Evolutionary conservation across 2,113 vertebrate genomes (phyloP).

Genomic region (Solea solea): DNA sequence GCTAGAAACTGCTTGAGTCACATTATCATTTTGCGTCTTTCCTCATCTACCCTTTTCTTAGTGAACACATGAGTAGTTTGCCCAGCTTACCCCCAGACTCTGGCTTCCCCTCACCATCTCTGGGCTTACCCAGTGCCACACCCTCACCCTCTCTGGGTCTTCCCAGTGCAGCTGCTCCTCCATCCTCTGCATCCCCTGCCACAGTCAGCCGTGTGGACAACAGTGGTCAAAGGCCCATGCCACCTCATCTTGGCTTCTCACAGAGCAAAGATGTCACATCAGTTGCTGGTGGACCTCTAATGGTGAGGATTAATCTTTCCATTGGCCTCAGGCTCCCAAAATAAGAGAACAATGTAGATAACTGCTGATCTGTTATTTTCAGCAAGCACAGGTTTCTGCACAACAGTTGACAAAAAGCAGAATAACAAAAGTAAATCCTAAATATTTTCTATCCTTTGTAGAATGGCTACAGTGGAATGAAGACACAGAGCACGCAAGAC

Average conservation of each 20-base stretch:
- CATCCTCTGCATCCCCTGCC: constrained; percentile 56
- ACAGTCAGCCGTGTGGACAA: constrained; percentile 61
- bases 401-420: not conserved
- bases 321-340: not conserved
- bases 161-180: constrained; percentile 61
- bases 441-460: constrained; percentile 62
- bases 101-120: constrained; percentile 76
- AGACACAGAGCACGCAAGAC: constrained; percentile 85
- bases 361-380: too few species aligned
- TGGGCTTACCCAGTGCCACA: constrained; percentile 76
- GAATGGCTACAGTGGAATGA: constrained; percentile 89
- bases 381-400: not conserved
- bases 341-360: not conserved
- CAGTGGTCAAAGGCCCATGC: constrained; percentile 58
- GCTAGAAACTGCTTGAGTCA: not conserved
- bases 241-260: constrained; percentile 71
- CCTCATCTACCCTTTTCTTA: constrained; percentile 28
- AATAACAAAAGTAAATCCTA: constrained; percentile 5
- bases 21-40: not conserved
- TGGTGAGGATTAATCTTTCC: constrained; percentile 48
- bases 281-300: constrained; percentile 56
- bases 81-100: constrained; percentile 69
- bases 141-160: constrained; percentile 71
- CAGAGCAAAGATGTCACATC: constrained; percentile 74
- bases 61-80: constrained; percentile 76